Conservation (phyloP, 2,113 vertebrate species). For the Catharus minimus region DNA sequence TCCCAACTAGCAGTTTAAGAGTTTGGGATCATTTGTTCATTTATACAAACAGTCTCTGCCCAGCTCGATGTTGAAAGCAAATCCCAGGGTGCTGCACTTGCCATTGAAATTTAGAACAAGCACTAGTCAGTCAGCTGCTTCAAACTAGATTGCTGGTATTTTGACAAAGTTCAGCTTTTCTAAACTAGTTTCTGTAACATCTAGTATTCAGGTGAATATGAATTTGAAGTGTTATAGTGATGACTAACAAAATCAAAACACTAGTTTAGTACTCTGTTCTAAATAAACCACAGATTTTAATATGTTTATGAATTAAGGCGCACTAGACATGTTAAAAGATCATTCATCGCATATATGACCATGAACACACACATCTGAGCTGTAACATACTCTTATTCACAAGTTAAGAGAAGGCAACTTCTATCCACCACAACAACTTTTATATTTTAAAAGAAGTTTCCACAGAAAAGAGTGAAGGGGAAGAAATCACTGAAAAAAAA, state of each 20-base stretch:
- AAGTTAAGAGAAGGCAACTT: neutral
- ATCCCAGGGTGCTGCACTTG: neutral
- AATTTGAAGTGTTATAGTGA: neutral
- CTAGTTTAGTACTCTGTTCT: neutral
- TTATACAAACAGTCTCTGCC: neutral
- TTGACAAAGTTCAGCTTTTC: neutral
- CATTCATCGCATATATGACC: neutral
- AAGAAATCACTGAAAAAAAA: neutral
- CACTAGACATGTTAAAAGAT: neutral
- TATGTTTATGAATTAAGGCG: neutral
- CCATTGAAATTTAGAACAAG: neutral
- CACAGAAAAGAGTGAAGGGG: neutral
- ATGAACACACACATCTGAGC: neutral
- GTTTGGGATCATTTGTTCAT: neutral
- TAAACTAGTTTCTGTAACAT: neutral
- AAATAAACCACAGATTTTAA: neutral
- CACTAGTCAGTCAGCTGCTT: neutral
- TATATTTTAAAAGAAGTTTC: neutral
- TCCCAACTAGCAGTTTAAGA: neutral
- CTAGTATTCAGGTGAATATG: neutral
- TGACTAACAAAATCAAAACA: neutral
- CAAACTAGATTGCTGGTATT: neutral
- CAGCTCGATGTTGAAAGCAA: neutral
- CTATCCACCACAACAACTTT: neutral
- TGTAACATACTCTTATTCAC: neutral